A percentile compares a stretch with the other conserved stretches of the same genome.
Conservation (phyloP, 2,113 vertebrate genomes). For the Phycodurus eques region DNA sequence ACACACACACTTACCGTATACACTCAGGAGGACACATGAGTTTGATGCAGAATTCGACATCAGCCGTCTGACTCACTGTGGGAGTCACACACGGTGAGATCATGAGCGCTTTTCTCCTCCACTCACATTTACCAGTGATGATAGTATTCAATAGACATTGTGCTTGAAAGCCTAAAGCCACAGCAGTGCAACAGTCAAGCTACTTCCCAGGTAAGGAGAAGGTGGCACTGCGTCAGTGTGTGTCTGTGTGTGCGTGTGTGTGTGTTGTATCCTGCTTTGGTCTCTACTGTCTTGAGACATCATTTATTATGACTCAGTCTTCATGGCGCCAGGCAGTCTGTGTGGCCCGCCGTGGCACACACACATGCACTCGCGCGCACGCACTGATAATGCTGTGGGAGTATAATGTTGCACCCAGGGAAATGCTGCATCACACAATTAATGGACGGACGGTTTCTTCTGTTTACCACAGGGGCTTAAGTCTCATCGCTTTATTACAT, state of each 20-base stretch:
- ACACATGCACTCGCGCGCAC: slow-evolving; percentile 26
- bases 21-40: slow-evolving; percentile 2
- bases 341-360: slow-evolving; percentile 44
- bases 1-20: background rate
- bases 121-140: slow-evolving; percentile 4
- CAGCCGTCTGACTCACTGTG: slow-evolving; percentile 36
- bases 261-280: slow-evolving; percentile 24
- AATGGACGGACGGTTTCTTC: slow-evolving; percentile 26
- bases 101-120: slow-evolving; percentile 25
- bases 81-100: slow-evolving; percentile 36
- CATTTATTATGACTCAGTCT: slow-evolving; percentile 70
- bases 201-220: background rate
- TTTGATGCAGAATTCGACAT: slow-evolving; percentile 33
- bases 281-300: slow-evolving; percentile 46
- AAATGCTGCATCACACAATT: slow-evolving; percentile 68
- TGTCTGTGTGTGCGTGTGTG: slow-evolving; percentile 32
- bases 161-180: background rate
- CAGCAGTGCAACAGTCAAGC: background rate
- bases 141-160: slow-evolving; percentile 8
- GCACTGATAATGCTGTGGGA: slow-evolving; percentile 57
- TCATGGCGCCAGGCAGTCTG: slow-evolving; percentile 76
- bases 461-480: slow-evolving; percentile 40
- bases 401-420: slow-evolving; percentile 66
- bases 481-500: slow-evolving; percentile 53
- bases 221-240: slow-evolving; percentile 21